Conservation (phyloP, 30 jellyfish, hydroid and myxozoan species). For the Turritopsis rubra region DNA sequence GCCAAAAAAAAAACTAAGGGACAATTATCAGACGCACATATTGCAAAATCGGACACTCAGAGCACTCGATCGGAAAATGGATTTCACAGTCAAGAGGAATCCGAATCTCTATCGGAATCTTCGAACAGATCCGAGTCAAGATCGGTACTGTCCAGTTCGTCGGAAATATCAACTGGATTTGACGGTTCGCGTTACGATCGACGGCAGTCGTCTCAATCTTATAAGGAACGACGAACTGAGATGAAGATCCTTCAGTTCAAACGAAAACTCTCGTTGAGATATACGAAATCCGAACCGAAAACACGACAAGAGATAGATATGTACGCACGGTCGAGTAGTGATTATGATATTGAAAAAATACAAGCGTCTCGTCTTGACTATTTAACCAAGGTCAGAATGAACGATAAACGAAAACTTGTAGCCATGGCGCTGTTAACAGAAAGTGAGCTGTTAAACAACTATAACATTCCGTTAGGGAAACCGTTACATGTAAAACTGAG, state of each 20-base stretch:
- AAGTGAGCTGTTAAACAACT: background rate
- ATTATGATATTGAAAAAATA: background rate
- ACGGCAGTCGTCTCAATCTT: background rate
- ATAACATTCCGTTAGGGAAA: background rate
- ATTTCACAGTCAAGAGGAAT: background rate
- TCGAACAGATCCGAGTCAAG: too few species aligned
- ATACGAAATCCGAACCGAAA: background rate
- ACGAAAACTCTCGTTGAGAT: background rate
- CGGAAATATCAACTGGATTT: background rate
- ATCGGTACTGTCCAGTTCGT: background rate
- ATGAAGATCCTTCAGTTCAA: background rate
- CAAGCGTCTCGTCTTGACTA: background rate
- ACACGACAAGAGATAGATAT: background rate
- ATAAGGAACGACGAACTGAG: background rate
- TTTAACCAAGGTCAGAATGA: background rate
- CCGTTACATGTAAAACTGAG: background rate
- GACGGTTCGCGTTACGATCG: background rate
- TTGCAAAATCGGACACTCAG: background rate
- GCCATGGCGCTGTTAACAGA: background rate
- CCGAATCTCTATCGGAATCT: background rate
- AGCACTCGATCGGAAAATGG: background rate
- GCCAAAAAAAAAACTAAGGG: background rate
- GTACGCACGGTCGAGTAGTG: background rate
- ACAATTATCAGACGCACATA: background rate
- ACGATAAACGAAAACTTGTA: background rate